Percentiles rank a stretch among this genome's conserved stretches.
Conservation (phyloP, 2,888 invertebrate genomes). For the Ophraella communa region DNA sequence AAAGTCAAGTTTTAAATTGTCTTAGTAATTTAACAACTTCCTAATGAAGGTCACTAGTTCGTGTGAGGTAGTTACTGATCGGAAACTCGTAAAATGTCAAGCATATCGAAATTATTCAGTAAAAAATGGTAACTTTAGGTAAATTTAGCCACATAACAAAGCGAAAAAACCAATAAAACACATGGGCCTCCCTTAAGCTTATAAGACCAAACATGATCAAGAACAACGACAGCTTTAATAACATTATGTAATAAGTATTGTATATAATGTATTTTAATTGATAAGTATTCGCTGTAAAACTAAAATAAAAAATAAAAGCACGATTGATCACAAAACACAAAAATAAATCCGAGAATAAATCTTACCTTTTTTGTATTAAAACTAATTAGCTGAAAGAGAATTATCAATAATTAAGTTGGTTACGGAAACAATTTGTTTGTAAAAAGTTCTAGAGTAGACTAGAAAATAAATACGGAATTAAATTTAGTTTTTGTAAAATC, state of each 20-base stretch:
- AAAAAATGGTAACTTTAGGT: background rate
- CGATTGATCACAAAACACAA: constrained; percentile 35
- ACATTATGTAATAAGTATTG: constrained; percentile 30
- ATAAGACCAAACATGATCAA: constrained; percentile 29
- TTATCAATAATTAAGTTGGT: constrained; percentile 1
- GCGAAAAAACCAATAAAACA: constrained; percentile 34
- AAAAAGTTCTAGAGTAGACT: background rate
- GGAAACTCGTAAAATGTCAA: background rate
- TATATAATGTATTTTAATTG: background rate
- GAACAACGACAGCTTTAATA: constrained; percentile 31
- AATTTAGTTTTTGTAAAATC: no score
- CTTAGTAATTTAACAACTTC: no score
- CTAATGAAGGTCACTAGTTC: no score
- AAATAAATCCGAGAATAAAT: no score
- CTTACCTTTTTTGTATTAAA: constrained; percentile 37
- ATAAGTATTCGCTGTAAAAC: constrained; percentile 33
- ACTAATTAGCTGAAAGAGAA: constrained; percentile 36
- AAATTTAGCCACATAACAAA: no score
- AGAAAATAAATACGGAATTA: no score
- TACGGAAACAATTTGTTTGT: background rate
- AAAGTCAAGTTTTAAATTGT: no score
- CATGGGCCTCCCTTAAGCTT: constrained; percentile 49
- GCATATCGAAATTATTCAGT: background rate
- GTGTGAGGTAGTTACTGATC: background rate
- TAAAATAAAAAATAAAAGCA: constrained; percentile 39